Base-by-base conservation (phyloP, 2,888 invertebrate genomes). In the Mesodorylaimus sp. region DNA sequence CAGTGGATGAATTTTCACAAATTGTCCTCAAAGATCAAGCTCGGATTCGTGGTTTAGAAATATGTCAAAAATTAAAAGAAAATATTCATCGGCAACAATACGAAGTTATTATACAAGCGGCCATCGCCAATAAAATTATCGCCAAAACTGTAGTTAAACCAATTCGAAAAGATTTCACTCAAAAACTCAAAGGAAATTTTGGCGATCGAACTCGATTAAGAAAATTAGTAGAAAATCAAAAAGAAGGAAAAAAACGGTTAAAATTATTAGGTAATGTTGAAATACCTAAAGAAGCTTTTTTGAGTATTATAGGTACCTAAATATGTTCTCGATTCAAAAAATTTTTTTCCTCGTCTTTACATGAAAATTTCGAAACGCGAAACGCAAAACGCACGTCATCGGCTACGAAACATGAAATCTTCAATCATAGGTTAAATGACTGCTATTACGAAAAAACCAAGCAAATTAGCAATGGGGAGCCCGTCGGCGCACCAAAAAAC, bases 171-270 rank as follows among this genome's bases (percentile, higher is more conserved):
- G 88, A 93, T 72, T 89, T 93, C 1, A 81, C 85, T 1, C 83
- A 84, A 1, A 91, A 89, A 76, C 72, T 88, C 74, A 87, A 89
- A 65, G 93, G 91, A 1, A 49, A 49, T 47, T 24, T 47, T 7
- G 89, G 89, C 19, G 93, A 93, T 69, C 74, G 85, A 1, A 83
- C 84, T 0, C 74, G 95, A 59, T 77, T 80, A 65, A 84, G 80
- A 75, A 95, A 95, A 67, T 72, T 95, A 29, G 68, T 95, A 23
- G 79, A 79, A 54, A 78, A 81, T 62, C 95, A 97, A 73, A 76
- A 83, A 0, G 88, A 88, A 60, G 93, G 93, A 5, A 95, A 95
- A 68, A 86, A 84, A 68, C 80, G 80, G 68, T 82, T 95, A 84
- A 77, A 83, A 61, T 79, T 79, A 74, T 75, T 91, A 52, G 91